Percentiles rank a stretch among this genome's conserved stretches.
Evolutionary conservation across 2,888 invertebrate genomes (phyloP).

Genomic region (Parnassius mnemosyne): DNA sequence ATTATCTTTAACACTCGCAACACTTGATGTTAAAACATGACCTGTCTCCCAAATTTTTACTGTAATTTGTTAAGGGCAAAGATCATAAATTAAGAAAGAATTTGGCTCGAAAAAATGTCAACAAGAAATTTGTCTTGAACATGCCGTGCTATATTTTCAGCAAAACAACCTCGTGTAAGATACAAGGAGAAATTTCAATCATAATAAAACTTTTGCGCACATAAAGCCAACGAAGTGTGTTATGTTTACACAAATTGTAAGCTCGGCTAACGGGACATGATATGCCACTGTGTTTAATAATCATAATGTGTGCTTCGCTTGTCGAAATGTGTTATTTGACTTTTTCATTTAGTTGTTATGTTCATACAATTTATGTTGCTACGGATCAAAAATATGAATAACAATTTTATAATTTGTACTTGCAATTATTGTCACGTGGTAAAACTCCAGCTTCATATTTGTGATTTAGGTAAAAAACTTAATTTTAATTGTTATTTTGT

Average conservation of each 20-base stretch:
- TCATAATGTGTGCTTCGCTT: not conserved
- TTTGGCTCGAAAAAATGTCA: conserved; percentile 10
- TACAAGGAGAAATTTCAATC: conserved; percentile 25
- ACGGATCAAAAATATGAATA: too few relatives aligned
- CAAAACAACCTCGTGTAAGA: conserved; percentile 22
- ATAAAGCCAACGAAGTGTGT: conserved; percentile 24
- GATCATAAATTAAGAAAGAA: conserved; percentile 8
- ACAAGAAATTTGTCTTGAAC: conserved; percentile 14
- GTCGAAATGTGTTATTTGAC: not conserved
- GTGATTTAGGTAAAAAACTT: too few relatives aligned
- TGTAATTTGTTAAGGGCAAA: conserved; percentile 14
- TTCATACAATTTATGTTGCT: too few relatives aligned
- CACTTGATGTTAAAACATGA: conserved; percentile 4
- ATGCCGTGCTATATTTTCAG: conserved; percentile 10
- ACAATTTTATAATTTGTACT: too few relatives aligned
- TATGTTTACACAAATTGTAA: conserved; percentile 15
- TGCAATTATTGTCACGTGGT: too few relatives aligned
- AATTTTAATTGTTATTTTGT: too few relatives aligned
- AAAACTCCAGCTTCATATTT: too few relatives aligned
- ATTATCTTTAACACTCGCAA: too few relatives aligned
- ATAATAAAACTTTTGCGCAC: conserved; percentile 25
- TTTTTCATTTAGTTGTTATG: not conserved
- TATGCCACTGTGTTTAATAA: not conserved
- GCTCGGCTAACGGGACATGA: conserved; percentile 1
- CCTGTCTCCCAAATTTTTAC: conserved; percentile 2